Conservation (phyloP, 1,140 invertebrate genomes). For the Lordiphosa stackelbergi region DNA sequence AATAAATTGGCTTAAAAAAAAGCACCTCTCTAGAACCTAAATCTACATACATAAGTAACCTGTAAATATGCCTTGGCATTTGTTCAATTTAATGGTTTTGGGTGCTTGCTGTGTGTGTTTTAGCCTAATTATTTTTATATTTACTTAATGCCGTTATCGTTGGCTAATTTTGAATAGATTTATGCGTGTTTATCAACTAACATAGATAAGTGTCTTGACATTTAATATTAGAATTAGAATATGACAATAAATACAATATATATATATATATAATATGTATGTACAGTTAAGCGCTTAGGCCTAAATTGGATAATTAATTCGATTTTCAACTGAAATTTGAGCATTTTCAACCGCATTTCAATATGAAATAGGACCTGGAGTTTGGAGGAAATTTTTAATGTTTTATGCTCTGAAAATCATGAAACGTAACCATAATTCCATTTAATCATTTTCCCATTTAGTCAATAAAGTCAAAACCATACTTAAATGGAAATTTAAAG, state of each 20-base stretch:
- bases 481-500: too few relatives aligned
- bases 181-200: slow-evolving; percentile 75
- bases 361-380: slow-evolving; percentile 9
- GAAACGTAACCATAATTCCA: too few relatives aligned
- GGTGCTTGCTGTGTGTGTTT: slow-evolving; percentile 39
- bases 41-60: slow-evolving; percentile 26
- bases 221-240: slow-evolving; percentile 25
- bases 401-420: not conserved
- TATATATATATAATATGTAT: slow-evolving; percentile 27
- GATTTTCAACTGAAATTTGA: slow-evolving; percentile 51
- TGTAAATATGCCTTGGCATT: slow-evolving; percentile 27
- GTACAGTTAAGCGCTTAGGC: slow-evolving; percentile 38
- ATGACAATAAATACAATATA: slow-evolving; percentile 38
- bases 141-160: slow-evolving; percentile 51
- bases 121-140: slow-evolving; percentile 20
- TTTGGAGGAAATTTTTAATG: not conserved
- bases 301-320: slow-evolving; percentile 30
- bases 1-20: slow-evolving; percentile 71
- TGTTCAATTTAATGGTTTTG: slow-evolving; percentile 27
- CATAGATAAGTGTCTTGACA: slow-evolving; percentile 34
- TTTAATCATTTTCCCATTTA: too few relatives aligned
- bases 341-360: slow-evolving; percentile 58
- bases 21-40: slow-evolving; percentile 61
- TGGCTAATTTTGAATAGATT: slow-evolving; percentile 74
- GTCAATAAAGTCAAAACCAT: too few relatives aligned